These are phyloP conservation scores for Propithecus deckenii DNA, from an alignment of 2,797 vertebrate genomes.

Conservation along the genomic window DNA sequence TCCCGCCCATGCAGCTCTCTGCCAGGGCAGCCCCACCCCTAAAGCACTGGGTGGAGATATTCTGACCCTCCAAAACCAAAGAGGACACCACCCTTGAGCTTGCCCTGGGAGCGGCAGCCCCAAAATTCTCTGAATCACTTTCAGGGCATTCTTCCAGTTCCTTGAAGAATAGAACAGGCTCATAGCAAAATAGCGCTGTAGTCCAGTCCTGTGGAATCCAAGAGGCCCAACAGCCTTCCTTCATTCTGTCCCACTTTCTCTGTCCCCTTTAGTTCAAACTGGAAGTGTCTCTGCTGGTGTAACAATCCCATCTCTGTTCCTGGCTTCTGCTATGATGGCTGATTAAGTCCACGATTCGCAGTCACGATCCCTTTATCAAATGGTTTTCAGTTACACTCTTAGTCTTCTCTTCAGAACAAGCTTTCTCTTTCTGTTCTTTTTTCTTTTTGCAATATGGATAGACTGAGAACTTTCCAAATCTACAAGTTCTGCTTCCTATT, in stretches of 20 bases:
- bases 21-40: too few relatives aligned
- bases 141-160: neutral
- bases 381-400: neutral
- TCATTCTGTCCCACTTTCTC: neutral
- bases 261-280: neutral
- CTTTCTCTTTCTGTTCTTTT: neutral
- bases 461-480: neutral
- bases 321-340: neutral
- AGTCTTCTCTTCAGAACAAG: neutral
- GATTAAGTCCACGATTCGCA: neutral
- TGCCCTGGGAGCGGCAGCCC: too few relatives aligned
- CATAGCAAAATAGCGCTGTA: neutral
- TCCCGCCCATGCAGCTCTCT: too few relatives aligned
- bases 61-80: too few relatives aligned
- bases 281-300: neutral
- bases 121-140: too few relatives aligned
- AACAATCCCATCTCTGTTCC: neutral
- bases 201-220: neutral
- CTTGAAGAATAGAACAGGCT: neutral
- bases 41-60: too few relatives aligned
- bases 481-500: neutral
- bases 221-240: neutral
- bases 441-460: neutral
- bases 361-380: neutral
- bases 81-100: too few relatives aligned